Percentiles rank a stretch among this genome's conserved stretches.
Evolutionary conservation across 2,113 vertebrate genomes (phyloP).

Genomic region (Arizona elegans): DNA sequence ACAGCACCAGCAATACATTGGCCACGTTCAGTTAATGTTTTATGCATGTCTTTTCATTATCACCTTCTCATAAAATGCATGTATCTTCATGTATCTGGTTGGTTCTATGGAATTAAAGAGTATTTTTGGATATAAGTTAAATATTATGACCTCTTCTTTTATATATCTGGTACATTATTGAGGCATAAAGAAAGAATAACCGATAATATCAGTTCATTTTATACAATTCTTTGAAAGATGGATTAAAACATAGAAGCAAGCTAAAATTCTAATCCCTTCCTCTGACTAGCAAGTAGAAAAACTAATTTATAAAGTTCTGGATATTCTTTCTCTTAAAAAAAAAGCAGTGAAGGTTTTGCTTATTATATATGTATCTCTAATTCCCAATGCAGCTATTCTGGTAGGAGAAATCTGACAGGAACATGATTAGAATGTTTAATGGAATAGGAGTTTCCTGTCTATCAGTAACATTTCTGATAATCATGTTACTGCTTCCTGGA

Average conservation of each 20-base stretch:
- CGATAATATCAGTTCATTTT: not conserved
- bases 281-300: slow-evolving; percentile 16
- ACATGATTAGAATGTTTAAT: not conserved
- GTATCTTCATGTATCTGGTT: not conserved
- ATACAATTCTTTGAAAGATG: not conserved
- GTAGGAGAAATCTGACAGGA: slow-evolving; percentile 17
- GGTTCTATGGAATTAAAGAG: not conserved
- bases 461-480: slow-evolving; percentile 7
- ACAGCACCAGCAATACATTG: not conserved
- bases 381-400: slow-evolving; percentile 12
- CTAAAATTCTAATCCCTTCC: not conserved
- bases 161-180: not conserved
- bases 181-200: not conserved
- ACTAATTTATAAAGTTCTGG: not conserved
- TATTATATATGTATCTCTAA: not conserved
- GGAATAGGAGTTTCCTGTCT: slow-evolving; percentile 12
- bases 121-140: not conserved
- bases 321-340: not conserved
- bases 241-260: not conserved
- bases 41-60: not conserved
- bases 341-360: slow-evolving; percentile 2
- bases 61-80: not conserved
- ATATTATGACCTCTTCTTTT: not conserved
- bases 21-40: not conserved
- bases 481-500: slow-evolving; percentile 8